phyloP scores from a whole-genome alignment of 2,888 invertebrate species.

The Papilio protenor region DNA sequence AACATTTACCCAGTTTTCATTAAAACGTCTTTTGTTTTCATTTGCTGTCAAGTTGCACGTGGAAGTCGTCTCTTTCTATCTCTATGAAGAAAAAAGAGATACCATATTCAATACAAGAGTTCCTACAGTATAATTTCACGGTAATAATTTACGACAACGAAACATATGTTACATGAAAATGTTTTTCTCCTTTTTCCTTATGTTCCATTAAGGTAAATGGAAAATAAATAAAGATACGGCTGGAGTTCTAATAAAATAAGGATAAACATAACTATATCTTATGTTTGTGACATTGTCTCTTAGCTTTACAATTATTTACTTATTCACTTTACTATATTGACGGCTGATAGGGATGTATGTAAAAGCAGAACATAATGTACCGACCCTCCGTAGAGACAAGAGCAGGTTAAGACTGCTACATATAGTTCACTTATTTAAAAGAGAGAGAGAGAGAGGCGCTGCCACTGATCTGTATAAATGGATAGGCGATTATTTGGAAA shows the following conservation, averaged over 20 bases:
- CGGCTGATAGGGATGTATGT: no score
- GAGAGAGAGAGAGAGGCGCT: no score
- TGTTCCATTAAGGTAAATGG: conserved; percentile 13
- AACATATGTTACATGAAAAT: not conserved
- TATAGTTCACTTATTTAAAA: no score
- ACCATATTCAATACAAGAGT: not conserved
- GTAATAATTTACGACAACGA: not conserved
- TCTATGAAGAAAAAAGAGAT: not conserved
- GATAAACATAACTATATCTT: not conserved
- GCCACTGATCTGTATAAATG: no score
- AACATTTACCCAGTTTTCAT: not conserved
- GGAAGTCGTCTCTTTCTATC: not conserved
- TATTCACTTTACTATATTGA: not conserved
- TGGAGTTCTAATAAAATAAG: not conserved
- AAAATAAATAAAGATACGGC: not conserved
- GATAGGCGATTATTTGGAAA: no score
- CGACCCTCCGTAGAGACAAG: no score
- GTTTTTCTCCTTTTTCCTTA: conserved; percentile 7
- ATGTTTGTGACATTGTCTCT: not conserved
- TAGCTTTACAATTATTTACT: not conserved
- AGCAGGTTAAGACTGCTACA: no score
- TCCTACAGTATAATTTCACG: not conserved
- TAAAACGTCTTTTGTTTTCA: not conserved
- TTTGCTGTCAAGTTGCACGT: not conserved
- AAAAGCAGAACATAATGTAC: no score